These are phyloP conservation scores for Dicyrtomina minuta DNA, from an alignment of 2,888 invertebrate genomes.

Conservation along the genomic window DNA sequence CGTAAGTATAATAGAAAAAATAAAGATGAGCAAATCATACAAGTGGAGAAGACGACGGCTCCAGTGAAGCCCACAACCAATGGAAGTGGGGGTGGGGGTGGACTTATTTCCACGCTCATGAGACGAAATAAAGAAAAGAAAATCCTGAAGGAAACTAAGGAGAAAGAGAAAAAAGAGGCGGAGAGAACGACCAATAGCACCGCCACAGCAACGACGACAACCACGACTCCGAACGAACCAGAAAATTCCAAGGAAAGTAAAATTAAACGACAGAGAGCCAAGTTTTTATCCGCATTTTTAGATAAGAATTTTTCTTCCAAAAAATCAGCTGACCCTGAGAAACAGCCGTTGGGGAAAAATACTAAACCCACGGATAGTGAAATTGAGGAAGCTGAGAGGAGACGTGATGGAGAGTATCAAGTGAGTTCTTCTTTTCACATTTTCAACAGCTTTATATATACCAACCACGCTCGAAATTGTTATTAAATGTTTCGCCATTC, in stretches of 20 bases:
- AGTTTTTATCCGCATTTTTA: conserved; percentile 23
- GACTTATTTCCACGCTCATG: conserved; percentile 36
- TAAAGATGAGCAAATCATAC: conserved; percentile 19
- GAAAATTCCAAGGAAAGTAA: conserved; percentile 24
- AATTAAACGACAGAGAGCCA: conserved; percentile 22
- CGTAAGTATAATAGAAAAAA: conserved; percentile 31
- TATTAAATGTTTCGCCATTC: no score
- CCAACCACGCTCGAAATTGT: no score
- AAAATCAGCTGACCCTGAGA: conserved; percentile 9
- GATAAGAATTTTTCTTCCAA: conserved; percentile 28
- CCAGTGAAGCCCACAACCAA: neutral
- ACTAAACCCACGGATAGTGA: conserved; percentile 38
- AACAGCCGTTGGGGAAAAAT: conserved; percentile 7
- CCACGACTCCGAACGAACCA: no score
- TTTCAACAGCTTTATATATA: no score
- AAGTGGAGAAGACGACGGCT: neutral
- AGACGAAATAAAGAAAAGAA: conserved; percentile 38
- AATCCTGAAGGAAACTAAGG: conserved; percentile 4
- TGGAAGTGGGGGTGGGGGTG: conserved; percentile 15
- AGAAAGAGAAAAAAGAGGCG: conserved; percentile 19
- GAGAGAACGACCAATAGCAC: neutral
- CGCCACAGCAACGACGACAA: no score
- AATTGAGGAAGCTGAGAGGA: conserved; percentile 42
- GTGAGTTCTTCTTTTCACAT: conserved; percentile 20
- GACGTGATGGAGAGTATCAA: conserved; percentile 43